These are phyloP conservation scores for Lepidocyrtinus sp. DNA, from an alignment of 2,888 invertebrate species.

Conservation along the genomic window DNA sequence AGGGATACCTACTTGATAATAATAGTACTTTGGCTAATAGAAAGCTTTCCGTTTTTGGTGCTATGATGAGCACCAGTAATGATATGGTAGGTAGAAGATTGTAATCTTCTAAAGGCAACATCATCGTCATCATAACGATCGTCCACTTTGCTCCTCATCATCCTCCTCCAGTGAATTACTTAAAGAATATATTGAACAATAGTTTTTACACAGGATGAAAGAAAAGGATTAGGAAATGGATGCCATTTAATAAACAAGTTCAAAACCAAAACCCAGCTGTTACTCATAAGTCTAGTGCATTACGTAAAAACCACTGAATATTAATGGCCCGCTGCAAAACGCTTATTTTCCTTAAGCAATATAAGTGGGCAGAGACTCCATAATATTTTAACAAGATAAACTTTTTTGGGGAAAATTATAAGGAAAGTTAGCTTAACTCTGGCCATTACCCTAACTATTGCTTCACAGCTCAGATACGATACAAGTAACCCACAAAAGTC, in stretches of 20 bases:
- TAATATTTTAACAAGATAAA: slow-evolving; percentile 25
- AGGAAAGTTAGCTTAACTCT: too few relatives aligned
- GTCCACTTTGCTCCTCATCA: too few relatives aligned
- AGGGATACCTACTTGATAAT: slow-evolving; percentile 35
- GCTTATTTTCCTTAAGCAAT: neutral
- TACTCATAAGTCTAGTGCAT: neutral
- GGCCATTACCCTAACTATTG: too few relatives aligned
- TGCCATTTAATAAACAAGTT: neutral
- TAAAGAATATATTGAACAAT: too few relatives aligned
- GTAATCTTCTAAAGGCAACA: neutral
- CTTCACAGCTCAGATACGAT: neutral
- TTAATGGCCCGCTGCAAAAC: slow-evolving; percentile 14
- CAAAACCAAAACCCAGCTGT: slow-evolving; percentile 28
- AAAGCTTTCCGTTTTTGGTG: slow-evolving; percentile 34
- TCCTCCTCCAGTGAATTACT: neutral
- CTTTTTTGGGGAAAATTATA: too few relatives aligned
- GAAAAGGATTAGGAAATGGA: too few relatives aligned
- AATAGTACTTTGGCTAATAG: slow-evolving; percentile 40
- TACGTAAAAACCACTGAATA: slow-evolving; percentile 34
- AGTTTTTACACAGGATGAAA: neutral
- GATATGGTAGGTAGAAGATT: slow-evolving; percentile 22
- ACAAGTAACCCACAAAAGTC: neutral
- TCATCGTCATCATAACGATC: slow-evolving; percentile 15
- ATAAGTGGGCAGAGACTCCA: slow-evolving; percentile 15
- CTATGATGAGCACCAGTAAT: slow-evolving; percentile 55